phyloP scores from a whole-genome alignment of 2,113 vertebrate genomes.

The Zosterops japonicus region DNA sequence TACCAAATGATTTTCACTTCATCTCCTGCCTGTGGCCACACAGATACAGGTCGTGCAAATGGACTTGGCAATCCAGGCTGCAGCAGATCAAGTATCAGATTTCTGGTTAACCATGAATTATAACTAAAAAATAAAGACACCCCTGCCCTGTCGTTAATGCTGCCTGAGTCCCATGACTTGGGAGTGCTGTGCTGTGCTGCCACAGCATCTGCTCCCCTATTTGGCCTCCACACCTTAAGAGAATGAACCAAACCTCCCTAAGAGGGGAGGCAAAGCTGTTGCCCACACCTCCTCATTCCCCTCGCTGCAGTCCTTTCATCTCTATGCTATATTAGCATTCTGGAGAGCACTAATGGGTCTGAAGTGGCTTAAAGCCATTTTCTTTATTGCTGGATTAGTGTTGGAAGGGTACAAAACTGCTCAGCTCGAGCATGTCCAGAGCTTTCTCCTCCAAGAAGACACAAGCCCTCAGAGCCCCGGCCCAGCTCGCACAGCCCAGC shows the following conservation, averaged over 20 bases:
- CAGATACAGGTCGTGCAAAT: accelerated
- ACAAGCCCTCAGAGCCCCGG: neutral
- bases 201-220: neutral
- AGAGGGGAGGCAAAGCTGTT: neutral
- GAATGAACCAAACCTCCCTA: neutral
- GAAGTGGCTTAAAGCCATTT: slow-evolving; percentile 29
- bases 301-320: neutral
- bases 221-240: neutral
- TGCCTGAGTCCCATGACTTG: neutral
- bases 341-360: neutral
- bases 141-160: accelerated
- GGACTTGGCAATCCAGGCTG: neutral
- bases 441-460: neutral
- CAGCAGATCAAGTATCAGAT: neutral
- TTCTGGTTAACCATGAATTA: neutral
- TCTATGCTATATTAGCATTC: neutral
- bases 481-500: neutral
- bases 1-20: neutral
- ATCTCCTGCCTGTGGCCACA: neutral
- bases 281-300: neutral
- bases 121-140: neutral
- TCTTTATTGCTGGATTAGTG: neutral
- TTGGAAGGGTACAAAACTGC: neutral
- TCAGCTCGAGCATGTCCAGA: neutral
- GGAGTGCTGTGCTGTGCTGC: neutral